Evolutionary conservation across 2,797 vertebrate genomes (phyloP).

Genomic region (Syngnathus acus): DNA sequence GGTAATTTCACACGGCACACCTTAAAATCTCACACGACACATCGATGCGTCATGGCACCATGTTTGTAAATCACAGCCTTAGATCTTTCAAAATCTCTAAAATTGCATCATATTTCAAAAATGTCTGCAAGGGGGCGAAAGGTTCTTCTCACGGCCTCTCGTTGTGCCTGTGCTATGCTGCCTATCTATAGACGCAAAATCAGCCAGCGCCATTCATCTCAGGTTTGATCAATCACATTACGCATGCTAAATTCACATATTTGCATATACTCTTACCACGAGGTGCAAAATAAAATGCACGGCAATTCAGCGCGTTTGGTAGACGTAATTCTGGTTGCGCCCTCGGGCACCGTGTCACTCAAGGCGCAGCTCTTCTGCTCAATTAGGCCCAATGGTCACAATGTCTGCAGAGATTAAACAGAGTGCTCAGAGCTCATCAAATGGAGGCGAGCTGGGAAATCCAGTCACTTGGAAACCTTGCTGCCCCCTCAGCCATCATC

Average conservation of each 20-base stretch:
- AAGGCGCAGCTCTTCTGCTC: conserved; percentile 51
- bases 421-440: conserved; percentile 61
- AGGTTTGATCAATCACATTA: neutral
- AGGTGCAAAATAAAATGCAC: neutral
- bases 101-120: neutral
- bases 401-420: conserved; percentile 53
- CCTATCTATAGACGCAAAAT: neutral
- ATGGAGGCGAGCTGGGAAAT: conserved; percentile 50
- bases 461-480: conserved; percentile 53
- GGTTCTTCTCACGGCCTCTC: neutral
- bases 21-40: too few species aligned
- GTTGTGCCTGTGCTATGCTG: too few species aligned
- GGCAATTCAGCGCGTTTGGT: neutral
- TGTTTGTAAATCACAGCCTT: neutral
- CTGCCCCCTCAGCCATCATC: conserved; percentile 39
- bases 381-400: conserved; percentile 69
- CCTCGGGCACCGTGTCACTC: conserved; percentile 28
- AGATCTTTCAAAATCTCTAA: neutral
- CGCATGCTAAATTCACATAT: neutral
- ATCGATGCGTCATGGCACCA: too few species aligned
- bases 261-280: neutral
- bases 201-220: neutral
- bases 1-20: too few species aligned
- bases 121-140: neutral
- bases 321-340: neutral